A percentile compares a stretch with the other conserved stretches of the same genome.
These are phyloP conservation scores for Catostomus latipinnis DNA, from an alignment of 2,797 vertebrate genomes.

Conservation along the genomic window DNA sequence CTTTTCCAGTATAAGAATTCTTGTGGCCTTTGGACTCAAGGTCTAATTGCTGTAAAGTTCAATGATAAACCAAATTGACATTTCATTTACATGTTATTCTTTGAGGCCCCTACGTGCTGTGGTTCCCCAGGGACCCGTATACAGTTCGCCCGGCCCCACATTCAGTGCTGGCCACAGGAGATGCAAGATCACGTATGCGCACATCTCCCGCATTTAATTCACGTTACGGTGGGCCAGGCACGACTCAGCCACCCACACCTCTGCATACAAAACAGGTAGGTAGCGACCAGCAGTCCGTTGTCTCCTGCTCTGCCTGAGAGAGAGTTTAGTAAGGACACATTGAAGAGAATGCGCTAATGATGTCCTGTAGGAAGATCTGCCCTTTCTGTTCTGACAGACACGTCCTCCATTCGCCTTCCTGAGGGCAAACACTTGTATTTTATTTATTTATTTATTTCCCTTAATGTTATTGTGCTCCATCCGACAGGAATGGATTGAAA, in stretches of 20 bases:
- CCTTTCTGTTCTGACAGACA: conserved; percentile 46
- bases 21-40: conserved; percentile 21
- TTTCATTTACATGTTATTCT: conserved; percentile 51
- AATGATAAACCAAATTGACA: conserved; percentile 50
- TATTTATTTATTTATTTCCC: background rate
- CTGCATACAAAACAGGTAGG: conserved; percentile 34
- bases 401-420: conserved; percentile 20
- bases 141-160: background rate
- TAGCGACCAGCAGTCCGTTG: background rate
- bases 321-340: conserved; percentile 35
- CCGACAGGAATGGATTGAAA: background rate
- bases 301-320: conserved; percentile 13
- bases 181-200: conserved; percentile 47
- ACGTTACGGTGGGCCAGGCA: conserved; percentile 7
- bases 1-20: conserved; percentile 22
- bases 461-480: background rate
- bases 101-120: background rate
- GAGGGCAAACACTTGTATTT: background rate
- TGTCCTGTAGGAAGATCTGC: conserved; percentile 54
- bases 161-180: background rate
- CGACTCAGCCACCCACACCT: background rate
- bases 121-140: conserved; percentile 1
- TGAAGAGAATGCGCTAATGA: conserved; percentile 47
- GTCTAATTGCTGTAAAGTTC: conserved; percentile 51
- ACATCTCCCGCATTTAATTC: conserved; percentile 40